Evolutionary conservation across 2,113 vertebrate genomes (phyloP), one percentile per base, ranked within the genome.

Genomic region (Leptocoma aspasia): DNA sequence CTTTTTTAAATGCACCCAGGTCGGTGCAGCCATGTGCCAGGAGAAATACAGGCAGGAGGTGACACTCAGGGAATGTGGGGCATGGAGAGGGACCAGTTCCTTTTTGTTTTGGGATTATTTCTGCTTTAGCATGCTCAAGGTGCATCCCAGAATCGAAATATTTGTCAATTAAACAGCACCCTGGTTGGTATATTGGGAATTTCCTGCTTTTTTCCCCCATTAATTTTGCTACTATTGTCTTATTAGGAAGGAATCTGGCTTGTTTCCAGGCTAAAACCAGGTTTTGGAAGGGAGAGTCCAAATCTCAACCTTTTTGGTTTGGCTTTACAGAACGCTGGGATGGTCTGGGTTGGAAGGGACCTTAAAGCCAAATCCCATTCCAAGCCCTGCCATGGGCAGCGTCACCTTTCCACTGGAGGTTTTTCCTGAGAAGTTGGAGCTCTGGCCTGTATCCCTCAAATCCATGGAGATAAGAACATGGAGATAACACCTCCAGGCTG

Each of bases 11-110:
- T 33, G 82, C 24, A 59, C 52, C 56, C 9, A 81, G 85, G 68
- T 17, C 76, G 85, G 76, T 30, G 88, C 79, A 79, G 50, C 95
- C 86, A 24, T 19, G 37, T 23, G 56, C 42, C 59, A 47, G 86
- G 35, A 80, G 71, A 44, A 90, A 56, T 20, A 17, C 30, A 93
- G 92, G 63, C 63, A 73, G 86, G 31, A 86, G 92, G 76, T 53
- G 90, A 73, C 66, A n/a, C 75, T 42, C 2, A 0, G 49, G 78
- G 75, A 35, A 19, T 0, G 1, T 13, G 9, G 2, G 26, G 22
- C 3, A 39, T 7, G 41, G 26, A 84, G 17, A 79, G 21, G 45
- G 61, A 82, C 61, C 57, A 3, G 53, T 3, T 49, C 37, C 24
- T 63, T 60, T 88, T 42, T 26, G 30, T 0, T 64, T 50, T 28